Base-by-base conservation (phyloP, 2,797 vertebrate species). In the Pangasius larnaudii region DNA sequence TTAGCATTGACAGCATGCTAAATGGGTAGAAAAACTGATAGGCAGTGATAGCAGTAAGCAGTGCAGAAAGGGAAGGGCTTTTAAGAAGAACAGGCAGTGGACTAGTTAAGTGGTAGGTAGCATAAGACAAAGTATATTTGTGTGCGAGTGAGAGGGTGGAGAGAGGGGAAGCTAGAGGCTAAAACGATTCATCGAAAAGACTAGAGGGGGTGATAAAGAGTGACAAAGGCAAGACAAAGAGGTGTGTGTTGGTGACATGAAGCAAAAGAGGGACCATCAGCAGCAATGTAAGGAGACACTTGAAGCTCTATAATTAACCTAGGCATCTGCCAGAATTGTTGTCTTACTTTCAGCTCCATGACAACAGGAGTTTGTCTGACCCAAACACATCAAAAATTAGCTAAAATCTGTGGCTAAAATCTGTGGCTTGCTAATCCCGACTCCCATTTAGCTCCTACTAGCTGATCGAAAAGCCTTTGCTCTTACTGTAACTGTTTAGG, bases 21-120 rank as follows among this genome's bases (percentile, higher is more conserved):
- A 86, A 93, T 91, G 86, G 92, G 93, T 74, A 86, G 89, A 88
- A 84, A 49, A 92, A 89, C 90, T 94, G 93, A 94, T 90, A 95
- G 93, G 84, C 93, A 92, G 91, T 69, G 91, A 69, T 89, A 71
- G 90, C 91, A 88, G 89, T 85, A 91, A 85, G 84, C 90, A 89
- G 84, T 39, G 77, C 74, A 89, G 88, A 74, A 85, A 85, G 51
- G 30, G 51, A 90, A 85, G 36, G 67, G 83, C 81, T 90, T 92
- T 91, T 80, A 84, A 89, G 84, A 71, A 84, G 13, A 84, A 87
- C 85, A 89, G 63, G 61, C 58, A 87, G 59, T 84, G 79, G 88
- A 75, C 84, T 77, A 88, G 80, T 88, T 86, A 86, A 80, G 86
- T 89, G 75, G 74, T 88, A 89, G 79, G 46, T 74, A 84, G 46